phyloP scores from a whole-genome alignment of 1,140 invertebrate genomes.

The Ips nitidus region DNA sequence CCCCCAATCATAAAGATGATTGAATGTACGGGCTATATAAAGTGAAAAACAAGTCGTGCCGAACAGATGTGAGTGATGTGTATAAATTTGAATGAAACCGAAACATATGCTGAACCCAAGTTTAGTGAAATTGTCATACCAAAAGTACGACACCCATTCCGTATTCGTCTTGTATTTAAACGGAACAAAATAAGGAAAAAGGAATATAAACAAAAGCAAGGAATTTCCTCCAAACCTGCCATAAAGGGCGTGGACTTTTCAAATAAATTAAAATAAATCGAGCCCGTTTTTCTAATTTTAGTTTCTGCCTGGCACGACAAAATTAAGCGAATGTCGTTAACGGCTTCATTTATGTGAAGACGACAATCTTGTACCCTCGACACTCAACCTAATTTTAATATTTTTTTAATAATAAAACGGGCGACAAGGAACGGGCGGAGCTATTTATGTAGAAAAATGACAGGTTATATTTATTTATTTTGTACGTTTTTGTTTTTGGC shows the following conservation, averaged over 20 bases:
- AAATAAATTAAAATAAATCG: slow-evolving; percentile 33
- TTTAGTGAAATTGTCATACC: neutral
- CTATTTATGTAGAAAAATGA: slow-evolving; percentile 26
- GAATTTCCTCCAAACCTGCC: neutral
- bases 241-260: slow-evolving; percentile 19
- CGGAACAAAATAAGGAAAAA: neutral
- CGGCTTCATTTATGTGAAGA: slow-evolving; percentile 32
- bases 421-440: slow-evolving; percentile 23
- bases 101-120: slow-evolving; percentile 23
- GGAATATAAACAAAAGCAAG: neutral
- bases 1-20: slow-evolving; percentile 33
- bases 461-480: slow-evolving; percentile 29
- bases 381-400: slow-evolving; percentile 28
- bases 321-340: slow-evolving; percentile 32
- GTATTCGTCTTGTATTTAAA: slow-evolving; percentile 2
- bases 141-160: slow-evolving; percentile 16
- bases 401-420: slow-evolving; percentile 31
- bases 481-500: slow-evolving; percentile 18
- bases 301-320: slow-evolving; percentile 18
- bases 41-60: slow-evolving; percentile 32
- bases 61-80: slow-evolving; percentile 27
- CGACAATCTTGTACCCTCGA: slow-evolving; percentile 33
- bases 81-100: slow-evolving; percentile 15
- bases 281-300: slow-evolving; percentile 30
- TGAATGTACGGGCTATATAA: slow-evolving; percentile 18